Conservation (phyloP, 2,113 vertebrate genomes). For the Colius striatus region DNA sequence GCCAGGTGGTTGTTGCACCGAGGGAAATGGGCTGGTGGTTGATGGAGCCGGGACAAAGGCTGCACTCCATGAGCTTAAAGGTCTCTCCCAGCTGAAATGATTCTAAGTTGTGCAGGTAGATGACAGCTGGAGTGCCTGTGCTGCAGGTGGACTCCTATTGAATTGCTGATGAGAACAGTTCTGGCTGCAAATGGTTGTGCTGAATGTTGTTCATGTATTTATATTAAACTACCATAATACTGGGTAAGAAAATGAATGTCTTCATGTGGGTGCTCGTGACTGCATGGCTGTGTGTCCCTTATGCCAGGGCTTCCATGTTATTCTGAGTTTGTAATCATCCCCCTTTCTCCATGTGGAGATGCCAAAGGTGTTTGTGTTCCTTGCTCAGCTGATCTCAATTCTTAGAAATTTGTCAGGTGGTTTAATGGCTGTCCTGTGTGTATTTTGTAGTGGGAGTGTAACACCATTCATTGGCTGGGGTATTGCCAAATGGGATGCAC, state of each 20-base stretch:
- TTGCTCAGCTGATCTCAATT: not conserved
- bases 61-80: too few species aligned
- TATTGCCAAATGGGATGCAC: not conserved
- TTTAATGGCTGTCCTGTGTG: not conserved
- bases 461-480: not conserved
- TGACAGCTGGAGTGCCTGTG: not conserved
- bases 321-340: not conserved
- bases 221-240: rapidly evolving
- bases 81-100: too few species aligned
- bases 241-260: not conserved
- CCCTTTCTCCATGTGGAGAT: not conserved
- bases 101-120: not conserved
- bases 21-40: too few species aligned
- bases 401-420: not conserved
- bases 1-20: too few species aligned
- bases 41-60: too few species aligned
- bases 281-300: not conserved
- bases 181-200: not conserved
- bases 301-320: not conserved
- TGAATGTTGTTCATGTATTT: not conserved
- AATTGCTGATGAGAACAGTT: not conserved
- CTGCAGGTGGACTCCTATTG: not conserved
- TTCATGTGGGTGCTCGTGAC: not conserved
- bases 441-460: not conserved
- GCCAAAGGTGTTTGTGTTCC: not conserved